phyloP scores from a whole-genome alignment of 2,113 vertebrate genomes.

The Anser cygnoides region DNA sequence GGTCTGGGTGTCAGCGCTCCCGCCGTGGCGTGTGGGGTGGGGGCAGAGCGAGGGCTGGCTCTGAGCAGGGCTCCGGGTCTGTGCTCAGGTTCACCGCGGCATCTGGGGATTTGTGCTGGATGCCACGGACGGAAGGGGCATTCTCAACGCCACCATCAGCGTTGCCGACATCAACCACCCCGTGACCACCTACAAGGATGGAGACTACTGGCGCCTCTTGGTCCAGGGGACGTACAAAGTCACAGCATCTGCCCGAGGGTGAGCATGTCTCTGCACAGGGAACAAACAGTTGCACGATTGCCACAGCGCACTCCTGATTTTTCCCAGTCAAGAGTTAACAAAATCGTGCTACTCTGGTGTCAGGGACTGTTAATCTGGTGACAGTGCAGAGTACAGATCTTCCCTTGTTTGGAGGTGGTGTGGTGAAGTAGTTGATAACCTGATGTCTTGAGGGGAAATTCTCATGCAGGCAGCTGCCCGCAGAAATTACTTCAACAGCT shows the following conservation, averaged over 20 bases:
- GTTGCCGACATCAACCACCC: slow-evolving; percentile 86
- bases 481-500: neutral
- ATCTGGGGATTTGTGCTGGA: slow-evolving; percentile 91
- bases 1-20: neutral
- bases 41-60: rapidly evolving
- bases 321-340: neutral
- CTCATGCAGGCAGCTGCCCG: neutral
- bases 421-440: neutral
- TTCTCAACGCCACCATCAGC: slow-evolving; percentile 91
- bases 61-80: slow-evolving; percentile 9
- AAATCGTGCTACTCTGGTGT: neutral
- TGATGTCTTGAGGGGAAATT: neutral
- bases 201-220: slow-evolving; percentile 97
- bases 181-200: slow-evolving; percentile 84
- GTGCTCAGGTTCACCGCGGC: slow-evolving; percentile 87
- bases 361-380: neutral
- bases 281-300: neutral
- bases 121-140: slow-evolving; percentile 82
- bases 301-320: neutral
- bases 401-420: neutral
- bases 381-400: neutral
- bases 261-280: slow-evolving; percentile 15
- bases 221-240: slow-evolving; percentile 85
- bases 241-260: slow-evolving; percentile 92
- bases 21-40: neutral